Evolutionary conservation across 2,113 vertebrate genomes (phyloP).

Genomic region (Platysteira castanea): DNA sequence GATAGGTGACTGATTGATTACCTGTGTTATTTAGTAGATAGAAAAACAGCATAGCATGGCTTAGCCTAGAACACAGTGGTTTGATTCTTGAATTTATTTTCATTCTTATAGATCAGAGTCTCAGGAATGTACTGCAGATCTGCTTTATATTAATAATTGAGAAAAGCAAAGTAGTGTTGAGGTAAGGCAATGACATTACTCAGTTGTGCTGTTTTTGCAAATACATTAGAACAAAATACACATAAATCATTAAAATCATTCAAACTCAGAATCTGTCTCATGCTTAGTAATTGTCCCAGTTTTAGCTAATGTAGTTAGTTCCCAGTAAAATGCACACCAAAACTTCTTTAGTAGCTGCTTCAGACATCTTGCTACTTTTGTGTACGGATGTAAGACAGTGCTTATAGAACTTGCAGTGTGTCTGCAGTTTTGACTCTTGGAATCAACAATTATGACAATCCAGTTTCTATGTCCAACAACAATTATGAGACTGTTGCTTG

Average conservation of each 20-base stretch:
- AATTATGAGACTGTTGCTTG: fast-evolving
- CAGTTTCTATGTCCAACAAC: not conserved
- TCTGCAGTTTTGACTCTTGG: not conserved
- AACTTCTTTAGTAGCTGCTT: not conserved
- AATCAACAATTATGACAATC: not conserved
- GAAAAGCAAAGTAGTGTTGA: slow-evolving; percentile 8
- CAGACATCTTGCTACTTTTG: not conserved
- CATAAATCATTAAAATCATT: not conserved
- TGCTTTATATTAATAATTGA: slow-evolving; percentile 3
- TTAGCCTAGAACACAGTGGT: not conserved
- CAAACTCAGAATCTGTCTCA: not conserved
- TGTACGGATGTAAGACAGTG: not conserved
- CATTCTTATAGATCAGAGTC: slow-evolving; percentile 9
- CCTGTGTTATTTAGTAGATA: not conserved
- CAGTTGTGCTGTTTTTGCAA: not conserved
- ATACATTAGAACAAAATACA: not conserved
- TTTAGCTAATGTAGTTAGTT: not conserved
- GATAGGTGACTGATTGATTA: not conserved
- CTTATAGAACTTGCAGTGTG: not conserved
- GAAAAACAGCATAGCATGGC: not conserved
- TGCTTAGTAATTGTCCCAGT: not conserved
- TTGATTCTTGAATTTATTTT: slow-evolving; percentile 26
- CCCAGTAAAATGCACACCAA: not conserved
- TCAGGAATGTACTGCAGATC: slow-evolving; percentile 8
- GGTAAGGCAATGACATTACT: not conserved